Evolutionary conservation across 2,888 invertebrate genomes (phyloP), one percentile per base, ranked within the genome.

Genomic region (Aporophyla nigra): DNA sequence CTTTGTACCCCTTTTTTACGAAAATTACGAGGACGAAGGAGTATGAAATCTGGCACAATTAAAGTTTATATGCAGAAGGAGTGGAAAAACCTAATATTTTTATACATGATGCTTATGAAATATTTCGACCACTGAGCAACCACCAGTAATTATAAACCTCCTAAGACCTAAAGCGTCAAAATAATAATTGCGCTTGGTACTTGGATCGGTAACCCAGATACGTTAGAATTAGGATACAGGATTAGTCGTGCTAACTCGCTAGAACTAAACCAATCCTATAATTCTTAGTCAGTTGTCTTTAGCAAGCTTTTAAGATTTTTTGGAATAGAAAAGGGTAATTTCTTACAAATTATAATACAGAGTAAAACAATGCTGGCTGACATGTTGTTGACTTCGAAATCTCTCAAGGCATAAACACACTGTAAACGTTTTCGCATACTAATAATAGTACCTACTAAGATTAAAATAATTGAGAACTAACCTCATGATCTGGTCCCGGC

Each of bases 401-500:
- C 5, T 24, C 5, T 27, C 10, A 43, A 43, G 1, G 43, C 7
- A 43, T 9, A 9, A 10, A 12, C 43, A 12, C 43, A 10, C 43
- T 10, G 43, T 46, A 46, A 46, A 46, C 5, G 9, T 27, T 66
- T 40, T 19, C n/a, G 5, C 33, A n/a, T 2, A 33, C 7, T 7
- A 49, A 19, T 14, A 46, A 40, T 19, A 33, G 24, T 14, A n/a
- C n/a, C n/a, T n/a, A n/a, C n/a, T n/a, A n/a, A n/a, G 9, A 49
- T 19, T 43, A 19, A 76, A 75, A 49, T 12, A 21, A 51, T 59
- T 51, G 16, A 27, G 14, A 33, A 96, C 97, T 97, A 92, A 99
- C 99, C 98, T 99, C 99, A 92, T 98, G 98, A 96, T 99, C 99
- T 54, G 99, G 99, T 84, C 99, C 99, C 24, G 99, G 99, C 94